A percentile compares a stretch with the other conserved stretches of the same genome.
Evolutionary conservation across 2,113 vertebrate genomes (phyloP).

Genomic region (Chauna torquata): DNA sequence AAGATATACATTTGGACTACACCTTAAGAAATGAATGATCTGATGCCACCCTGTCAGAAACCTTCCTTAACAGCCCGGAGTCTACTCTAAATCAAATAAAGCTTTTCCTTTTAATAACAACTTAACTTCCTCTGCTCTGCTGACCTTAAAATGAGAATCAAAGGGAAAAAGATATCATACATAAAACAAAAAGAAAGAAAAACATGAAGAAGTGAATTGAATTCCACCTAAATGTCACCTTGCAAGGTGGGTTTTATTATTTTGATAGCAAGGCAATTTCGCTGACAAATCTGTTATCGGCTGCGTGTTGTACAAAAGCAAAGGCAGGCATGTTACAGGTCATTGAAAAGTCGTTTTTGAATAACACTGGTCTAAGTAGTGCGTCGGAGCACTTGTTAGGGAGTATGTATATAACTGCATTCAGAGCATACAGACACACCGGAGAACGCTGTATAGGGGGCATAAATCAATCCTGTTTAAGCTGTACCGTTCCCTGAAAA

Average conservation of each 20-base stretch:
- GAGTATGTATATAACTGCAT: not conserved
- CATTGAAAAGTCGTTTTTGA: not conserved
- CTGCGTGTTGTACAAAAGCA: not conserved
- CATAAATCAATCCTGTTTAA: constrained; percentile 17
- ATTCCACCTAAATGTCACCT: constrained; percentile 69
- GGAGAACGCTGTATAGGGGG: not conserved
- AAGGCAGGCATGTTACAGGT: constrained; percentile 5
- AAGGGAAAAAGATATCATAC: constrained; percentile 30
- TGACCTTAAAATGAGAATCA: constrained; percentile 47
- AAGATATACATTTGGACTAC: not conserved
- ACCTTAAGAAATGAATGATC: not conserved
- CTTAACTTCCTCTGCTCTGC: not conserved
- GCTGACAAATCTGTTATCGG: constrained; percentile 41
- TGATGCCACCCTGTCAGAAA: not conserved
- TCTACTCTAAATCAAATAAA: constrained; percentile 33
- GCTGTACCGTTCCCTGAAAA: not conserved
- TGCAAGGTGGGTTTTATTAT: constrained; percentile 46
- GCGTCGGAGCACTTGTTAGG: not conserved
- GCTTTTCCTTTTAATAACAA: constrained; percentile 39
- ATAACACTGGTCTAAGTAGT: not conserved
- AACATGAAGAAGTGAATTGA: constrained; percentile 38
- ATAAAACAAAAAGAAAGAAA: constrained; percentile 48
- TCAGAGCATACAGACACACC: rapidly evolving
- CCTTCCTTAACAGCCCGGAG: not conserved
- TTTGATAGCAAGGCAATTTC: constrained; percentile 48